A percentile compares a stretch with the other conserved stretches of the same genome.
phyloP scores from a whole-genome alignment of 2,888 invertebrate genomes.

The Nebria brevicollis region DNA sequence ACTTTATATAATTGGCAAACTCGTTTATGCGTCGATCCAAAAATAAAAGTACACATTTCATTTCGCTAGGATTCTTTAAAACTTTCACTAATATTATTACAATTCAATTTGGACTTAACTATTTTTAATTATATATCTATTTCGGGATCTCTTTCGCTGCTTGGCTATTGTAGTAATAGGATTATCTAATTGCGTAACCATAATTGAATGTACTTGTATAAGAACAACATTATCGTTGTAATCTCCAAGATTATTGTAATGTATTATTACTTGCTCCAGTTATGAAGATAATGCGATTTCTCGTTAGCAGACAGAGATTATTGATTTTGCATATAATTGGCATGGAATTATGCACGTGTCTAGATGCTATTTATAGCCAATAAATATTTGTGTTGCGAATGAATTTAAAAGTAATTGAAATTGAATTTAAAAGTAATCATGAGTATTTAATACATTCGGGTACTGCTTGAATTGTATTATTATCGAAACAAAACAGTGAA shows the following conservation, averaged over 20 bases:
- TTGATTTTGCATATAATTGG: background rate
- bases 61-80: background rate
- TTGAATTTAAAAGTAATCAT: too few species aligned
- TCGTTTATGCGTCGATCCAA: background rate
- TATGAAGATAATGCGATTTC: conserved; percentile 1
- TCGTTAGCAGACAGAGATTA: background rate
- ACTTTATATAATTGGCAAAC: background rate
- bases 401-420: too few species aligned
- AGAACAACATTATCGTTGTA: background rate
- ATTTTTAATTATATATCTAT: background rate
- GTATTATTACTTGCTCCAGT: background rate
- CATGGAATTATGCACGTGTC: background rate
- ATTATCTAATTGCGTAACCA: background rate
- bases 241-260: background rate
- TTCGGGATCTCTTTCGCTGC: background rate
- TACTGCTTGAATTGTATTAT: too few species aligned
- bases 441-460: too few species aligned
- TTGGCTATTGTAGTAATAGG: background rate
- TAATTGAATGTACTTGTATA: background rate
- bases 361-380: background rate
- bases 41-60: background rate
- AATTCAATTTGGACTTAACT: background rate
- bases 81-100: background rate
- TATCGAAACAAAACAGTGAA: too few species aligned
- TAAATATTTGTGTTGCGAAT: background rate